Percentiles rank a stretch among this genome's conserved stretches.
Conservation (phyloP, 1,140 invertebrate species). For the Drosophila parabipectinata region DNA sequence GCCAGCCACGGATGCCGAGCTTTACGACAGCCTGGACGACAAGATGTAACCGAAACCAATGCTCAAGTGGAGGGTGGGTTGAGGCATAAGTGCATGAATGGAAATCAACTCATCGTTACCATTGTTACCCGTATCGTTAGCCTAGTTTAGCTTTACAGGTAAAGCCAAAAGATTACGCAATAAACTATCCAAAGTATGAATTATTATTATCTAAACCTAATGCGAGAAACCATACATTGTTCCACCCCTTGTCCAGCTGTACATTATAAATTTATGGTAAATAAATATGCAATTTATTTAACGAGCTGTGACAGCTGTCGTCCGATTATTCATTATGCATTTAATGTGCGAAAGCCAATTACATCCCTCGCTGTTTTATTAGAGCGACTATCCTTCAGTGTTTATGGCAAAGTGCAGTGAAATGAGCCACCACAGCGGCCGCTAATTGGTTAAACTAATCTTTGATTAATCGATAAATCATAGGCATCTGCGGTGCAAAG, state of each 20-base stretch:
- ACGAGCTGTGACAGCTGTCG: slow-evolving; percentile 40
- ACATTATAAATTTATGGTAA: slow-evolving; percentile 47
- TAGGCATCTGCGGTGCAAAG: background rate
- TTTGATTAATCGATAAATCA: slow-evolving; percentile 42
- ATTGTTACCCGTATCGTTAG: slow-evolving; percentile 23
- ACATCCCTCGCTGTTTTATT: background rate
- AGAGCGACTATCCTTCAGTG: slow-evolving; percentile 6
- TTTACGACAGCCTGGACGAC: slow-evolving; percentile 78
- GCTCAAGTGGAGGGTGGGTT: slow-evolving; percentile 30
- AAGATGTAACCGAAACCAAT: slow-evolving; percentile 56
- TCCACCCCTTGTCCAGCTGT: slow-evolving; percentile 27
- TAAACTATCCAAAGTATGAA: slow-evolving; percentile 66
- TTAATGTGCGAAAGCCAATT: slow-evolving; percentile 10
- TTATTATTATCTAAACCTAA: slow-evolving; percentile 30
- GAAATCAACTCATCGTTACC: background rate
- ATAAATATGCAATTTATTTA: slow-evolving; percentile 67
- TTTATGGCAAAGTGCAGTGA: background rate
- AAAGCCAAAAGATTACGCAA: slow-evolving; percentile 62
- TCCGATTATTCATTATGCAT: slow-evolving; percentile 24
- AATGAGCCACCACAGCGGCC: slow-evolving; percentile 20
- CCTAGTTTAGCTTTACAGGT: slow-evolving; percentile 59
- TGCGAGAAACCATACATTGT: slow-evolving; percentile 7
- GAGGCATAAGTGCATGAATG: background rate
- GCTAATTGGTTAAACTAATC: slow-evolving; percentile 36
- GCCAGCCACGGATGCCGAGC: slow-evolving; percentile 55